Evolutionary conservation across 2,888 invertebrate species (phyloP).

Genomic region (Petrolisthes cinctipes): DNA sequence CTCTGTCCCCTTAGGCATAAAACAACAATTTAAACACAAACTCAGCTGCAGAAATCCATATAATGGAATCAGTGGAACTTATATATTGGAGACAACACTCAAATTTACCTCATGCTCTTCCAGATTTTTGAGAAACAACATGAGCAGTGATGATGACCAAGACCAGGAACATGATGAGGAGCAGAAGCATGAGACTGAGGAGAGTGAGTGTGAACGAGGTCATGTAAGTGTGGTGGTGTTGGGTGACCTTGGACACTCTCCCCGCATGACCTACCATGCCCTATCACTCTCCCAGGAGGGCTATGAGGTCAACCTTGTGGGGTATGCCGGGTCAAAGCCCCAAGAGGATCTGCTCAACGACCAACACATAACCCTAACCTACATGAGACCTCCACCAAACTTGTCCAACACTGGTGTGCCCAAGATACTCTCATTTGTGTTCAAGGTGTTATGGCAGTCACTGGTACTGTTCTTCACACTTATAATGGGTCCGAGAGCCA

Average conservation of each 20-base stretch:
- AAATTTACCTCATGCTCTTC: too few relatives aligned
- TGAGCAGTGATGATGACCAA: constrained; percentile 4
- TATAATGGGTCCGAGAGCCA: constrained; percentile 75
- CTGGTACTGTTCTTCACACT: constrained; percentile 80
- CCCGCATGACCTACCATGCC: constrained; percentile 97
- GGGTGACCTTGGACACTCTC: constrained; percentile 96
- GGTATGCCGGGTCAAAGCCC: constrained; percentile 83
- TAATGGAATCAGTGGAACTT: too few relatives aligned
- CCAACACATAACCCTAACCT: constrained; percentile 70
- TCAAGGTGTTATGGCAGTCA: constrained; percentile 91
- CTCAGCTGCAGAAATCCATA: too few relatives aligned
- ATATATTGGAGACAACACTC: too few relatives aligned
- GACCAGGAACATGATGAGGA: background rate
- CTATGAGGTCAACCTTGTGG: constrained; percentile 85
- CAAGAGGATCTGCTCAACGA: constrained; percentile 76
- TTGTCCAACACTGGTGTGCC: constrained; percentile 34
- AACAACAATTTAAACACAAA: too few relatives aligned
- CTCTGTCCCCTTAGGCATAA: too few relatives aligned
- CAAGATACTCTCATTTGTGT: constrained; percentile 76
- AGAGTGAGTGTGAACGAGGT: constrained; percentile 37
- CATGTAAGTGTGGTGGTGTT: constrained; percentile 80
- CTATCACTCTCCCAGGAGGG: constrained; percentile 87
- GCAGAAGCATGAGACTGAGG: background rate
- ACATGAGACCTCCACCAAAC: constrained; percentile 67
- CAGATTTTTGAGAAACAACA: background rate